Base-by-base conservation (phyloP, 2,797 vertebrate species). In the Ispidina lecontei region DNA sequence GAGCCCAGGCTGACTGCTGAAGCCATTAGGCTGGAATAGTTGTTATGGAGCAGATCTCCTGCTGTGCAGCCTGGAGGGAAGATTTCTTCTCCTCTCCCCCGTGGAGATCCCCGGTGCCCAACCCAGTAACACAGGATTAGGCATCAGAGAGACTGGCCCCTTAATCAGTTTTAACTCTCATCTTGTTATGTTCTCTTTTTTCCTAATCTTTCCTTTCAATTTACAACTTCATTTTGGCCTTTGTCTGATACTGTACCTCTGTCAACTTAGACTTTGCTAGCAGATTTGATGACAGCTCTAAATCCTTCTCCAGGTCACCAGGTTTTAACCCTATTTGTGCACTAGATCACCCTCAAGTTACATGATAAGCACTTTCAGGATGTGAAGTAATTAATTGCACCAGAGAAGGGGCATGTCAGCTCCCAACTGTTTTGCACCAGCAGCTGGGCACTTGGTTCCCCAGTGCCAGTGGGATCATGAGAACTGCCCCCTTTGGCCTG, bases 81-180 rank as follows among this genome's bases (percentile, higher is more conserved):
- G 82, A 93, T 91, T 95, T 81, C 80, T 94, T 68, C 71, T 77
- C 74, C 75, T 60, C 81, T 91, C 75, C 76, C 94, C 85, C 65
- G 83, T 29, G n/a, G 89, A 95, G 94, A 93, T 81, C 37, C 68
- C 80, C 1, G 0, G 60, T 84, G 75, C 68, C 80, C 83, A 90
- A 44, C 58, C 39, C 77, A 35, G 69, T 75, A 91, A 84, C 22
- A 82, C 74, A 63, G 85, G 95, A 95, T 95, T 95, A 96, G 78
- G 77, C 92, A 93, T 75, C 65, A 86, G 68, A 91, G 56, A 76
- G 73, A 78, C 0, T 90, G 91, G 77, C 84, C 85, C 85, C 91
- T 92, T 91, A 95, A 96, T 95, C 94, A 94, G 89, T 94, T 92
- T 68, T 84, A 95, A 90, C 77, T 91, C 87, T 60, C 49, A 31